Base-by-base conservation (phyloP, 2,797 vertebrate genomes). In the Xerus rutilus region DNA sequence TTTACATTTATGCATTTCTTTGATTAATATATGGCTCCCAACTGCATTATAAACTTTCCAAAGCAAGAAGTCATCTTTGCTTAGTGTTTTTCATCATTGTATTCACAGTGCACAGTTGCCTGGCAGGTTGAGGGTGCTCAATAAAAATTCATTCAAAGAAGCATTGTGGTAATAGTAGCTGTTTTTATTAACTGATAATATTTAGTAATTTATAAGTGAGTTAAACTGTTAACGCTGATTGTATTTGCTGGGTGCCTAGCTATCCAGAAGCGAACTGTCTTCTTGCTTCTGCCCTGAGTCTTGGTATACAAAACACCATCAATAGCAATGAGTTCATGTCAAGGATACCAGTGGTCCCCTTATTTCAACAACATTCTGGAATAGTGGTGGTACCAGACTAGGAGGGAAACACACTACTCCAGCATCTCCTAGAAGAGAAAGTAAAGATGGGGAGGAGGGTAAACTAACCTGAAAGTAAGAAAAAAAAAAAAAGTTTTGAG, bases 61-160 rank as follows among this genome's bases (percentile, higher is more conserved):
- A 76, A 90, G 54, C 69, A 86, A 28, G 59, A 89, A 73, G 32
- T 81, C 20, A 47, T 84, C 64, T 94, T 95, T 95, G 74, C 74
- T 93, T 92, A 45, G 35, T 94, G 85, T 65, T 77, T 81, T 73
- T 65, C 28, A 74, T 70, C 23, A 62, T 96, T 74, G 64, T 93
- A 78, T 92, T 91, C 67, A 83, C 1, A 84, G 78, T 77, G 15
- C 52, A 91, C 43, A 89, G 43, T 70, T 96, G n/a, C 88, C 54
- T 86, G 47, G 17, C 54, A 86, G 25, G 52, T 54, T 91, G 64
- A 95, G 23, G 86, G 64, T 83, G 17, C 35, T 74, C 45, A 96
- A 97, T 97, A 97, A 98, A 97, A 93, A 91, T 89, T 81, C 0
- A 5, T 90, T 95, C 32, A 73, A 95, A 94, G 65, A 96, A 73